Conservation (phyloP, 2,113 vertebrate species). For the Laterallus jamaicensis region DNA sequence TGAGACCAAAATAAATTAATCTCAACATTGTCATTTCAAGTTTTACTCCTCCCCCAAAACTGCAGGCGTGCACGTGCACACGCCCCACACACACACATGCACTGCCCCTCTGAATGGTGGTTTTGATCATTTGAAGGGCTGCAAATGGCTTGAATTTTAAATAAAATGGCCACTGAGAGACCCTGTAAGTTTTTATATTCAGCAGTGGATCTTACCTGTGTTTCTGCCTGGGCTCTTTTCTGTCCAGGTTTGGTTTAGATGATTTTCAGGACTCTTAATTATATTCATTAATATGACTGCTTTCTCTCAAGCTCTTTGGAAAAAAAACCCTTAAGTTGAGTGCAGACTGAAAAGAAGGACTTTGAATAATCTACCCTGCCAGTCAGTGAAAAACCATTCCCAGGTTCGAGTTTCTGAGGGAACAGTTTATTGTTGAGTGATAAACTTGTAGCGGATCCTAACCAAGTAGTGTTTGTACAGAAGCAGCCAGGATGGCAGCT, state of each 20-base stretch:
- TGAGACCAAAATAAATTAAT: not conserved
- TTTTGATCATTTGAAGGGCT: not conserved
- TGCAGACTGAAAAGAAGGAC: not conserved
- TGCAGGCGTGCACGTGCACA: fast-evolving
- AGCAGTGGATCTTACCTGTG: not conserved
- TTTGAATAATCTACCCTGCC: not conserved
- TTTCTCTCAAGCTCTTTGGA: not conserved
- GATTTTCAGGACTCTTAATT: not conserved
- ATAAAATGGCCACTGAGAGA: not conserved
- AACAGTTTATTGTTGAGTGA: not conserved
- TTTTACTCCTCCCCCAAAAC: not conserved
- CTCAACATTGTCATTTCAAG: not conserved
- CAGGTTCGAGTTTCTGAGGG: not conserved
- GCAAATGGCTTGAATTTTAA: not conserved
- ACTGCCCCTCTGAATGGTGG: not conserved
- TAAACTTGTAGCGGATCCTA: not conserved
- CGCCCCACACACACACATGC: not conserved
- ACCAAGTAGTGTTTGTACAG: not conserved
- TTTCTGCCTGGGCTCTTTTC: not conserved
- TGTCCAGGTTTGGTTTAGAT: not conserved
- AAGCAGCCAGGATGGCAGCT: not conserved
- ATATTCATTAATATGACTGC: not conserved
- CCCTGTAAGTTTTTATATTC: not conserved
- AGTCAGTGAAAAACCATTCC: not conserved
- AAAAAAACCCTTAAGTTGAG: not conserved